These are phyloP conservation scores for Crocallis elinguaria DNA, from an alignment of 2,888 invertebrate species.

Conservation along the genomic window DNA sequence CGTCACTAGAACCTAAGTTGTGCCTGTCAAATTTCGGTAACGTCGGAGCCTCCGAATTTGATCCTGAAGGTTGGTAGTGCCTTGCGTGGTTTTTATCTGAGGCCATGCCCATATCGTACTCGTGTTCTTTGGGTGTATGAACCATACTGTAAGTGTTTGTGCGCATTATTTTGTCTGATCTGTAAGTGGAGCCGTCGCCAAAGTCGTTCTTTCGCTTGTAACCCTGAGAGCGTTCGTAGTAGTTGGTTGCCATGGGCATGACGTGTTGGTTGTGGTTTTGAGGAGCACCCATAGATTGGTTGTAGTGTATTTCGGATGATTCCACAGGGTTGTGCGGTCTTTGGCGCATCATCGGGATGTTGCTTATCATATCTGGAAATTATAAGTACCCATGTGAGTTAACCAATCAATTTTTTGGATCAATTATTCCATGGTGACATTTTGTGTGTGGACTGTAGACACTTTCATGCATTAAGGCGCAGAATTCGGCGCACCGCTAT, in stretches of 20 bases:
- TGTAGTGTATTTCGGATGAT: constrained; percentile 73
- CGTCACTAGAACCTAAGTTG: constrained; percentile 72
- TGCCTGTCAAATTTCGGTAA: constrained; percentile 73
- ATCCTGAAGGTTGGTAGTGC: constrained; percentile 63
- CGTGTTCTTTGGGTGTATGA: constrained; percentile 49
- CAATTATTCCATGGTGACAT: too few species aligned
- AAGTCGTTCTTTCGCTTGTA: constrained; percentile 77
- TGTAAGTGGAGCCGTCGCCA: constrained; percentile 67
- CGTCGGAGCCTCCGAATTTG: constrained; percentile 56
- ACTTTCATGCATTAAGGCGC: too few species aligned
- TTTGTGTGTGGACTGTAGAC: too few species aligned
- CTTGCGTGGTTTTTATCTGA: constrained; percentile 64
- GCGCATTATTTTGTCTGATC: constrained; percentile 76
- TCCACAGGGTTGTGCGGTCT: constrained; percentile 67
- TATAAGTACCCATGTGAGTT: not conserved
- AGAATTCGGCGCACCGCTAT: too few species aligned
- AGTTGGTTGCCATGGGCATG: constrained; percentile 65
- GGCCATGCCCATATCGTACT: constrained; percentile 57
- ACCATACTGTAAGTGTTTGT: constrained; percentile 65
- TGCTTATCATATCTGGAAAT: constrained; percentile 65
- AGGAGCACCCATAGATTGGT: constrained; percentile 58
- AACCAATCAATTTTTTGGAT: not conserved
- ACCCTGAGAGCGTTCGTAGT: constrained; percentile 67
- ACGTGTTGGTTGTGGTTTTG: constrained; percentile 58
- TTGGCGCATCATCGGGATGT: constrained; percentile 68